phyloP scores from a whole-genome alignment of 1,140 invertebrate genomes.

The Neodiprion lecontei region DNA sequence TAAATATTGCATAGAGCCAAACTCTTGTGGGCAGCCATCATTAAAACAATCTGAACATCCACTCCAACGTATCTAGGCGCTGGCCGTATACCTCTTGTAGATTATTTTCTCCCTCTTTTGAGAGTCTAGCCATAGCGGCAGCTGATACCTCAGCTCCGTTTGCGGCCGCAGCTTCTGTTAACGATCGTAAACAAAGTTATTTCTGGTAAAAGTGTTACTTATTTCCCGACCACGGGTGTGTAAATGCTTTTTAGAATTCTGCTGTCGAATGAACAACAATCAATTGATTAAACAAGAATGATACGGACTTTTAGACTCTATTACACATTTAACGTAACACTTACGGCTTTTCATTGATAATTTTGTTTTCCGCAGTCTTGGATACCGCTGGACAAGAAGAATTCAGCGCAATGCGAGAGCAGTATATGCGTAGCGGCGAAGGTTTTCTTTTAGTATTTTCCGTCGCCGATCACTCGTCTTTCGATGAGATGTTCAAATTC shows the following conservation, averaged over 20 bases:
- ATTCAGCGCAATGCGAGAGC: constrained; percentile 96
- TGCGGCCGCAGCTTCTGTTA: not conserved
- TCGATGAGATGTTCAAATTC: constrained; percentile 94
- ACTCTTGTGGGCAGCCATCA: too few species aligned
- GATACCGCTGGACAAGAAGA: constrained; percentile 98
- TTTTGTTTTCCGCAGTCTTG: constrained; percentile 70
- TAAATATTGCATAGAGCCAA: too few species aligned
- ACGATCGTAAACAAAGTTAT: not conserved
- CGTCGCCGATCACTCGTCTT: constrained; percentile 90
- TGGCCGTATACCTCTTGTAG: too few species aligned
- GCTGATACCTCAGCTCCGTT: not conserved
- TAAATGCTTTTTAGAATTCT: not conserved
- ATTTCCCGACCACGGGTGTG: not conserved
- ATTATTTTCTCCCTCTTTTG: not conserved
- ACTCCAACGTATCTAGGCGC: too few species aligned
- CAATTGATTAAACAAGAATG: too few species aligned
- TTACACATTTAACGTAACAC: not conserved
- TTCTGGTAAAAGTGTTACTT: not conserved
- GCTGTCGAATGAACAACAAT: too few species aligned
- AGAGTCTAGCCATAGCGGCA: not conserved
- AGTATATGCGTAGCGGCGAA: constrained; percentile 96
- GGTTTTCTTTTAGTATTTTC: constrained; percentile 95
- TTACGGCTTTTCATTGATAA: not conserved
- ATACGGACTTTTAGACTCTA: not conserved
- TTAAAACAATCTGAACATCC: too few species aligned